Conservation (phyloP, 2,113 vertebrate species). For the Abramis brama region DNA sequence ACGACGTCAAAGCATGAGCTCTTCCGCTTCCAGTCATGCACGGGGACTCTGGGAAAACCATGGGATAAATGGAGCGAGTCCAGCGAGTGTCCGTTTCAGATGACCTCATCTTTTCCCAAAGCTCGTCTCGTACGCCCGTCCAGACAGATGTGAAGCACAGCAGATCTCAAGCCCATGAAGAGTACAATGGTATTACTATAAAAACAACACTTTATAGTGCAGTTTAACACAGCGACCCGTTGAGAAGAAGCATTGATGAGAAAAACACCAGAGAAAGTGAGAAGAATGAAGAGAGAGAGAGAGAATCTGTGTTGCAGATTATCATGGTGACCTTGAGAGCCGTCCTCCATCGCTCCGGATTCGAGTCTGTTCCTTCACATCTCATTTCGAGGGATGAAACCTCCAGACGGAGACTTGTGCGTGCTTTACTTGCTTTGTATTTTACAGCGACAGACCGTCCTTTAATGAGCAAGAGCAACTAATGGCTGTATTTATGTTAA, state of each 20-base stretch:
- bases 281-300: neutral
- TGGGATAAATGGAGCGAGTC: constrained; percentile 29
- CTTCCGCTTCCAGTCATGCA: constrained; percentile 26
- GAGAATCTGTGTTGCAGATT: constrained; percentile 12
- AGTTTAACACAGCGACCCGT: neutral
- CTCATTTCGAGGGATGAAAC: neutral
- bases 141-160: constrained; percentile 7
- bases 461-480: neutral
- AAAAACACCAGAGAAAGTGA: constrained; percentile 28
- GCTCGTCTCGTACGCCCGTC: neutral
- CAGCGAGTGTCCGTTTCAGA: constrained; percentile 38
- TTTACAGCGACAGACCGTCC: neutral
- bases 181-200: too few relatives aligned
- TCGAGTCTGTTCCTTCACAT: neutral
- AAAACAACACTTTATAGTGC: too few relatives aligned
- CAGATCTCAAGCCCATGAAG: neutral
- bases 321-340: constrained; percentile 21
- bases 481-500: neutral
- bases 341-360: neutral
- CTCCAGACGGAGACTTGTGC: neutral
- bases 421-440: neutral
- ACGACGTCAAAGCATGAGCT: neutral
- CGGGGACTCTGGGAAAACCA: constrained; percentile 22
- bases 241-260: constrained; percentile 21
- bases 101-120: constrained; percentile 49